These are phyloP conservation scores for Prenolepis imparis DNA, from an alignment of 2,888 invertebrate species.

Conservation along the genomic window DNA sequence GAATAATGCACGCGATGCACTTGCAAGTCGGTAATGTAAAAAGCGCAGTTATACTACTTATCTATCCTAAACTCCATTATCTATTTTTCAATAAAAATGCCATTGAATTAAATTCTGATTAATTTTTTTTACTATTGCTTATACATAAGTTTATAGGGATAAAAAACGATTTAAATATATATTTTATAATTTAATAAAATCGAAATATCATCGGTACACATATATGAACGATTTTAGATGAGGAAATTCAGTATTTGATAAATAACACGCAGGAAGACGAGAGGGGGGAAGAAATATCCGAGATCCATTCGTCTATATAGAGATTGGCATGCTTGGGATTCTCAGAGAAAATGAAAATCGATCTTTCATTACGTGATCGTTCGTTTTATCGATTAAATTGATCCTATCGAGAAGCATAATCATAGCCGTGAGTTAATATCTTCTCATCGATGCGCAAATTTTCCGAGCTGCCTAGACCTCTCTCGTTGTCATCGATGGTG, in stretches of 20 bases:
- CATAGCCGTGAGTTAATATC: constrained; percentile 16
- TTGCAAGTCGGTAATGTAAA: constrained; percentile 18
- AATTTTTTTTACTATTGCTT: neutral
- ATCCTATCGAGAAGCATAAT: constrained; percentile 34
- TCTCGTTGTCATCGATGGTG: constrained; percentile 14
- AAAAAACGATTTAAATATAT: neutral
- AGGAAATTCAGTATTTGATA: constrained; percentile 6
- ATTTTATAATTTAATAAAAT: neutral
- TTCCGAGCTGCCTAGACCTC: constrained; percentile 6
- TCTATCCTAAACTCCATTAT: neutral
- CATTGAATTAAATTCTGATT: neutral
- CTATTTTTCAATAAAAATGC: neutral
- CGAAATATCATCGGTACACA: neutral
- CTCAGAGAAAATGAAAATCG: neutral
- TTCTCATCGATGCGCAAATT: constrained; percentile 29
- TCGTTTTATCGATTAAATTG: constrained; percentile 30
- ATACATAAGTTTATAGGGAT: neutral
- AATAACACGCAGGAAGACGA: neutral
- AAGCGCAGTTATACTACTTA: constrained; percentile 10
- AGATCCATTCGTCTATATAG: neutral
- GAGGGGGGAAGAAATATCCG: neutral
- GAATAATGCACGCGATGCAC: constrained; percentile 34
- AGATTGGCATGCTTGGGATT: constrained; percentile 22
- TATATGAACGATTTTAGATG: neutral
- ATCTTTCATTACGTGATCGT: constrained; percentile 2